Evolutionary conservation across 1,140 invertebrate species (phyloP).

Genomic region (Sinonovacula constricta): DNA sequence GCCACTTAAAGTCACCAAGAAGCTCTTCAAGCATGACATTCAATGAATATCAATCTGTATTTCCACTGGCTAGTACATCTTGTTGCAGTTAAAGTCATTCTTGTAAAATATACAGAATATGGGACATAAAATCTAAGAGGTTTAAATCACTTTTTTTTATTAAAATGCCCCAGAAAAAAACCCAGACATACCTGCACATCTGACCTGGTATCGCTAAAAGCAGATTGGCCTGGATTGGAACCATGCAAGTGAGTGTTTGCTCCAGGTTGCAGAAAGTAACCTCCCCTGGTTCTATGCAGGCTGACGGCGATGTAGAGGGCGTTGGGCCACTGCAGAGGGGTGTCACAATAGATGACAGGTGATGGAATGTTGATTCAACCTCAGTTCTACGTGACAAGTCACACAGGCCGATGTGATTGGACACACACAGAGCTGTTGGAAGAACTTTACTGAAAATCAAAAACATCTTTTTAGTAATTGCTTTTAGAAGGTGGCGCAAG

Average conservation of each 20-base stretch:
- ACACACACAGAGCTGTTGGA: constrained; percentile 1
- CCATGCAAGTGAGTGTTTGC: background rate
- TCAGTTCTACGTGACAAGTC: constrained; percentile 3
- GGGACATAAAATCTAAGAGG: too few relatives aligned
- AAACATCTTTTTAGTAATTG: background rate
- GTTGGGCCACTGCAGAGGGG: background rate
- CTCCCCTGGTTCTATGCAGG: constrained; percentile 2
- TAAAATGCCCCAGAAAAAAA: too few relatives aligned
- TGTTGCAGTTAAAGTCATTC: too few relatives aligned
- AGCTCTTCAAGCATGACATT: too few relatives aligned
- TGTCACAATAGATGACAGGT: background rate
- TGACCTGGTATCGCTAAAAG: background rate
- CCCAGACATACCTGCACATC: constrained; percentile 15
- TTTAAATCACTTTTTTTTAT: too few relatives aligned
- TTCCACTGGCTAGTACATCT: too few relatives aligned
- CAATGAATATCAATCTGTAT: too few relatives aligned
- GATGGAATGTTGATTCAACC: background rate
- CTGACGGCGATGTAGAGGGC: background rate
- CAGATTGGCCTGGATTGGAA: constrained; percentile 8
- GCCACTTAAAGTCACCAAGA: too few relatives aligned
- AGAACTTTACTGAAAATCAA: constrained; percentile 8
- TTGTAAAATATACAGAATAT: too few relatives aligned
- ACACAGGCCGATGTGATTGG: background rate
- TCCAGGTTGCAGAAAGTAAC: background rate
- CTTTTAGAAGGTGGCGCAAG: too few relatives aligned